Percentiles rank a stretch among this genome's conserved stretches.
These are phyloP conservation scores for Lasioglossum baleicum DNA, from an alignment of 1,140 invertebrate species.

Conservation along the genomic window DNA sequence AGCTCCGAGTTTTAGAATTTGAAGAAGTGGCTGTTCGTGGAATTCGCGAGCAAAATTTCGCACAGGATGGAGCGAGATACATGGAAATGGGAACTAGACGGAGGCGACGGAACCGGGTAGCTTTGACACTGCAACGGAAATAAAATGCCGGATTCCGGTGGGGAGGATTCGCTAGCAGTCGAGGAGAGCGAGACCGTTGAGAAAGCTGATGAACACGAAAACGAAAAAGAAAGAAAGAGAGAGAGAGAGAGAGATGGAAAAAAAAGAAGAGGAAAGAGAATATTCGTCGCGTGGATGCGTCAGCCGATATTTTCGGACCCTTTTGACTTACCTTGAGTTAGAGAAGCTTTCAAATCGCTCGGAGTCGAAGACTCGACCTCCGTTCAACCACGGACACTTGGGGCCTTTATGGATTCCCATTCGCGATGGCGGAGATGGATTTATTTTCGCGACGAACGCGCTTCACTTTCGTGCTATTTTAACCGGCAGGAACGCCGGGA, in stretches of 20 bases:
- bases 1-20: too few species aligned
- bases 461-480: conserved; percentile 14
- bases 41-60: not conserved
- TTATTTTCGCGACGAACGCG: not conserved
- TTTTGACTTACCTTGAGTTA: conserved; percentile 13
- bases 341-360: conserved; percentile 25
- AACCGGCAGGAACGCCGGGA: too few species aligned
- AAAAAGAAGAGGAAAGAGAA: not conserved
- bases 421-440: not conserved
- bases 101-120: not conserved
- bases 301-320: conserved; percentile 21
- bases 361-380: not conserved
- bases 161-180: not conserved
- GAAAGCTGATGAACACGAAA: conserved; percentile 12
- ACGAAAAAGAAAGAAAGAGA: too few species aligned
- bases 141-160: conserved; percentile 17
- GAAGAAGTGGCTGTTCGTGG: too few species aligned
- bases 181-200: not conserved
- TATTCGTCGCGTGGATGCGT: conserved; percentile 25
- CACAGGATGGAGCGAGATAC: not conserved
- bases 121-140: conserved; percentile 11
- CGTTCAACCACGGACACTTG: not conserved
- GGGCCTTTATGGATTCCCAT: conserved; percentile 3
- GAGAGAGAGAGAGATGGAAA: too few species aligned
- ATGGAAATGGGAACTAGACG: not conserved